These are phyloP conservation scores for Ascaphus truei DNA, from an alignment of 2,113 vertebrate genomes.

Conservation along the genomic window DNA sequence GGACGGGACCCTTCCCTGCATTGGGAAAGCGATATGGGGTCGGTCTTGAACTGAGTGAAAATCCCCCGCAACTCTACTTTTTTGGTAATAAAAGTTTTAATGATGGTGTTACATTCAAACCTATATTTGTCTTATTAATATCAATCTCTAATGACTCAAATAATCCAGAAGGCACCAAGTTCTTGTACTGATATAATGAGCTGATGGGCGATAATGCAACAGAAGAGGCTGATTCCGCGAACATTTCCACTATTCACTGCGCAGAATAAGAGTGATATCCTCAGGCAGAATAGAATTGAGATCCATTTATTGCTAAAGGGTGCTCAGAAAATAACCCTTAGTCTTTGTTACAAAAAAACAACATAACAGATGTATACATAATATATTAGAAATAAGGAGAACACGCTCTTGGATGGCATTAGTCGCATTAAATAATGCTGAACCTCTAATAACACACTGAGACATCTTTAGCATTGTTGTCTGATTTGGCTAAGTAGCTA, in stretches of 20 bases:
- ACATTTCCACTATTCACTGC: slow-evolving; percentile 64
- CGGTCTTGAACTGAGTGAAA: too few relatives aligned
- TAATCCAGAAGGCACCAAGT: slow-evolving; percentile 57
- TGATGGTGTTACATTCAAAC: background rate
- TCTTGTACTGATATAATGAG: slow-evolving; percentile 57
- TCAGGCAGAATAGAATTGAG: slow-evolving; percentile 68
- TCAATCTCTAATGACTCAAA: slow-evolving; percentile 63
- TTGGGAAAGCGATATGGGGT: too few relatives aligned
- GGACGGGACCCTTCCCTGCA: too few relatives aligned
- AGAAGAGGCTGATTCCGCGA: slow-evolving; percentile 62
- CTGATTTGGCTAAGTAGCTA: too few relatives aligned
- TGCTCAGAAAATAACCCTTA: slow-evolving; percentile 56
- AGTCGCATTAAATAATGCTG: background rate
- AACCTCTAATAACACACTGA: background rate
- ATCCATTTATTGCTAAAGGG: slow-evolving; percentile 73
- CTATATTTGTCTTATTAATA: slow-evolving; percentile 56
- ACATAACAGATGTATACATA: slow-evolving; percentile 1
- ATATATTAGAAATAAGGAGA: slow-evolving; percentile 30
- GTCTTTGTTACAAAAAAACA: slow-evolving; percentile 52
- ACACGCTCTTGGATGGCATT: slow-evolving; percentile 31
- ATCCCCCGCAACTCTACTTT: too few relatives aligned
- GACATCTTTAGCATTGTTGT: too few relatives aligned
- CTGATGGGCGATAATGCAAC: slow-evolving; percentile 64
- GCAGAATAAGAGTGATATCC: slow-evolving; percentile 63
- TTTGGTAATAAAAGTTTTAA: slow-evolving; percentile 46